A percentile compares a stretch with the other conserved stretches of the same genome.
Evolutionary conservation across 2,797 vertebrate genomes (phyloP).

Genomic region (Margarornis squamiger): DNA sequence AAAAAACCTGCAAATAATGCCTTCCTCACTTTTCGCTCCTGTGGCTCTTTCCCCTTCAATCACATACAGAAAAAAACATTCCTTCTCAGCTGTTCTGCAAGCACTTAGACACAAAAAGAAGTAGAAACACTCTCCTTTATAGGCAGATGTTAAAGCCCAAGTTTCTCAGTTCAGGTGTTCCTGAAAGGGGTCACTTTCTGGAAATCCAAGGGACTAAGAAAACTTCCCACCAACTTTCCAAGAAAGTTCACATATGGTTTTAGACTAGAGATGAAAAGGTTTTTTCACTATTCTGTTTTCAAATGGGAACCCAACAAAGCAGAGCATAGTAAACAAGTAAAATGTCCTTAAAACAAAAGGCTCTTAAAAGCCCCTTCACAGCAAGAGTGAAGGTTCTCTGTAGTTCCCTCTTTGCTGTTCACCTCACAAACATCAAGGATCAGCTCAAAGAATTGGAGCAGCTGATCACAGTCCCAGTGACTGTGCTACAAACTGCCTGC

Average conservation of each 20-base stretch:
- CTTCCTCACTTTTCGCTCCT: neutral
- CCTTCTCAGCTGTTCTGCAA: neutral
- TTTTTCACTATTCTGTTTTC: neutral
- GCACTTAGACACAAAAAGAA: neutral
- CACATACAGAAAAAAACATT: neutral
- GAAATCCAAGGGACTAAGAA: neutral
- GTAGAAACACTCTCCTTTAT: neutral
- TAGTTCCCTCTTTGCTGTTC: neutral
- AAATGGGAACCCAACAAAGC: neutral
- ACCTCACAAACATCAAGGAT: neutral
- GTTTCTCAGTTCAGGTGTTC: neutral
- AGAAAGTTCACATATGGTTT: neutral
- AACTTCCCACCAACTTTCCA: neutral
- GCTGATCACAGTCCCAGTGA: neutral
- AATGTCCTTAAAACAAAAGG: neutral
- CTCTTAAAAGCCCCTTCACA: neutral
- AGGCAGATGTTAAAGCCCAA: neutral
- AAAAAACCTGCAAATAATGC: neutral
- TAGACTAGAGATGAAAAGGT: neutral
- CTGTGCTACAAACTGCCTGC: neutral
- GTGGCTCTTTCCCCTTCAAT: neutral
- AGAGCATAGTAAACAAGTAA: neutral
- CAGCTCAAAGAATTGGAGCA: rapidly evolving
- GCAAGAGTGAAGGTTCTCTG: neutral
- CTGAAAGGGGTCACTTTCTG: neutral